Percentiles rank a stretch among this genome's conserved stretches.
Conservation (phyloP, 2,888 invertebrate genomes). For the Oxycera nigricornis region DNA sequence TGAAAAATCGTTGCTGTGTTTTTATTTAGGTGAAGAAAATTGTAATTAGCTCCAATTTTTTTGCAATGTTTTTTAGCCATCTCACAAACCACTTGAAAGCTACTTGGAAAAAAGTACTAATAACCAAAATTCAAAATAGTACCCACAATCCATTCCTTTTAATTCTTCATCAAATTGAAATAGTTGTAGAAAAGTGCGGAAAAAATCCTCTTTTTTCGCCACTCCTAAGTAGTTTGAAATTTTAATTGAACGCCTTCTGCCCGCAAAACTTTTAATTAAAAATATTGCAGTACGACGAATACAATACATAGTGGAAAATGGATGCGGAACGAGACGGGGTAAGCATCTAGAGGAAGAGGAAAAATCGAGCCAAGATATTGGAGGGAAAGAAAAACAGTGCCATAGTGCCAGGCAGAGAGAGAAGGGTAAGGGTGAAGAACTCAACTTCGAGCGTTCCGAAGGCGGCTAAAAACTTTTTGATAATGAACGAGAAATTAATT, state of each 20-base stretch:
- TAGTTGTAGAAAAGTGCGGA: constrained; percentile 12
- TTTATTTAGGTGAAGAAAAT: too few relatives aligned
- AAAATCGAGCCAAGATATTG: too few relatives aligned
- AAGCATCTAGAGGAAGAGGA: background rate
- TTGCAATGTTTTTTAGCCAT: background rate
- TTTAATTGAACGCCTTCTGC: constrained; percentile 41
- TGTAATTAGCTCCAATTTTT: too few relatives aligned
- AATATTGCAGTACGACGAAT: constrained; percentile 40
- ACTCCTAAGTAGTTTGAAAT: constrained; percentile 33
- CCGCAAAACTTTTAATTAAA: constrained; percentile 44
- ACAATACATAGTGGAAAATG: constrained; percentile 19
- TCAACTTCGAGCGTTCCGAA: background rate
- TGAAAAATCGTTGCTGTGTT: too few relatives aligned
- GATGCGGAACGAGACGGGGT: background rate
- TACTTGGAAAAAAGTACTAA: background rate
- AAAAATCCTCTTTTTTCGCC: constrained; percentile 19
- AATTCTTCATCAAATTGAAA: constrained; percentile 19
- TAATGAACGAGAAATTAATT: constrained; percentile 41
- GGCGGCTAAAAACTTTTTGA: constrained; percentile 38
- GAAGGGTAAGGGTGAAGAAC: background rate
- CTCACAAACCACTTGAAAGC: background rate
- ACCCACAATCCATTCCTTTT: background rate
- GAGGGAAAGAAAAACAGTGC: too few relatives aligned
- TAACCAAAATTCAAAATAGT: background rate
- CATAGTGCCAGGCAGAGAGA: too few relatives aligned